These are phyloP conservation scores for Phragmatobia fuliginosa DNA, from an alignment of 2,888 invertebrate species.

Conservation along the genomic window DNA sequence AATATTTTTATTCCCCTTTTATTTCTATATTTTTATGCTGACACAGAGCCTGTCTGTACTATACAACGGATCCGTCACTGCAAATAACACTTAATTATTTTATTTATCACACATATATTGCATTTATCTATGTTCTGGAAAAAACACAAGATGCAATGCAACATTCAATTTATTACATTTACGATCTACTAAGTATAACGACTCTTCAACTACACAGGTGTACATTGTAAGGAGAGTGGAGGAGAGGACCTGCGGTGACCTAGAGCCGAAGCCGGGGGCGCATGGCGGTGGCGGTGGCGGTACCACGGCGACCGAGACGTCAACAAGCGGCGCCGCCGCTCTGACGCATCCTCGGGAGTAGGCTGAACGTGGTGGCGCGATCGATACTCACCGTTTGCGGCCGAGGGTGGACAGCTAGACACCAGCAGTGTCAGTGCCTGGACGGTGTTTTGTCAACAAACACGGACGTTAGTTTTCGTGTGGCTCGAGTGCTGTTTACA, in stretches of 20 bases:
- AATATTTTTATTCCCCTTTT: not conserved
- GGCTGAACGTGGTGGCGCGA: constrained; percentile 16
- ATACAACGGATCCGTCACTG: not conserved
- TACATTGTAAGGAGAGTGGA: constrained; percentile 6
- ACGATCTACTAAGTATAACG: not conserved
- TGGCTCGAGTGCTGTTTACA: not conserved
- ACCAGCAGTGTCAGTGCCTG: no score
- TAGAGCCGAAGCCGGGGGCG: not conserved
- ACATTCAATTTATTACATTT: not conserved
- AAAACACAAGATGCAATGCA: not conserved
- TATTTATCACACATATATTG: not conserved
- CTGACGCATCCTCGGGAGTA: constrained; percentile 16
- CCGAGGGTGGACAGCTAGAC: constrained; percentile 13
- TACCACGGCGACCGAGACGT: constrained; percentile 37
- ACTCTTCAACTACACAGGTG: not conserved
- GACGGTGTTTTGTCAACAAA: constrained; percentile 10
- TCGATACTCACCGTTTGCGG: constrained; percentile 43
- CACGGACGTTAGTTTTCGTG: constrained; percentile 8
- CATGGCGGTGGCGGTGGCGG: constrained; percentile 32
- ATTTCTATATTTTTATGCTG: not conserved
- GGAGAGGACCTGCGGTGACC: constrained; percentile 2
- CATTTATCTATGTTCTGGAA: not conserved
- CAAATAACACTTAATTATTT: not conserved
- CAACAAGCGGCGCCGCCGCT: constrained; percentile 29
- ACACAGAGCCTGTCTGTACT: not conserved